These are phyloP conservation scores for Oryzias melastigma DNA, from an alignment of 2,113 vertebrate genomes.

Conservation along the genomic window DNA sequence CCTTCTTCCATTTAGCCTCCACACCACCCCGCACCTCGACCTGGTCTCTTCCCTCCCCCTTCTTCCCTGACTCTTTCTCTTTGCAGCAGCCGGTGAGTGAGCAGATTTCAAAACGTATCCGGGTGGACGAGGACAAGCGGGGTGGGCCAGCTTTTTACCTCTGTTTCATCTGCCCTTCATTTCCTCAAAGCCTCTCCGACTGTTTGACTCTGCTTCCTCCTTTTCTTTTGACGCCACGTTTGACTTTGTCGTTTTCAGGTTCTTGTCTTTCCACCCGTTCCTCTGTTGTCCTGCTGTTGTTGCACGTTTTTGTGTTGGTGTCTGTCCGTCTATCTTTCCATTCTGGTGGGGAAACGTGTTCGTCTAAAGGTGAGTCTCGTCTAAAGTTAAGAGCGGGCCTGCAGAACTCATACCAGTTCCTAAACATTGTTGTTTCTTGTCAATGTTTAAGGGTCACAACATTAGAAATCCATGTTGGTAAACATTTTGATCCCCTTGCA, in stretches of 20 bases:
- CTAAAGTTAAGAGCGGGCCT: conserved; percentile 35
- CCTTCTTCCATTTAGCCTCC: conserved; percentile 50
- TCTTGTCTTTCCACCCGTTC: conserved; percentile 8
- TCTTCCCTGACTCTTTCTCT: background rate
- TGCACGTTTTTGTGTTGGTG: conserved; percentile 7
- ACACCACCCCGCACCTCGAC: conserved; percentile 40
- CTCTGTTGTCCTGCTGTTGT: conserved; percentile 23
- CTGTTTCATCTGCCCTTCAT: conserved; percentile 28
- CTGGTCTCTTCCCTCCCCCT: background rate
- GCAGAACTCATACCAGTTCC: background rate
- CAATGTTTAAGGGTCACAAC: no score
- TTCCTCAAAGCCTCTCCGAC: conserved; percentile 15
- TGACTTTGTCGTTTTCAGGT: conserved; percentile 7
- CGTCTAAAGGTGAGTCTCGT: conserved; percentile 63
- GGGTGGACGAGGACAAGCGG: conserved; percentile 52
- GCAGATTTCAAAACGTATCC: conserved; percentile 65
- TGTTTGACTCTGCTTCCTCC: conserved; percentile 15
- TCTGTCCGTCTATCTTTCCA: conserved; percentile 30
- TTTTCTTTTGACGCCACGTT: conserved; percentile 12
- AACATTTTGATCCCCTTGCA: no score
- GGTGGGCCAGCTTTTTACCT: conserved; percentile 44
- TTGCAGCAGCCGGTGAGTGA: conserved; percentile 69
- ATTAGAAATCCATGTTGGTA: no score
- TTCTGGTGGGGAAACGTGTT: conserved; percentile 19
- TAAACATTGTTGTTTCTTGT: no score